These are phyloP conservation scores for Lynx canadensis DNA, from an alignment of 2,113 vertebrate genomes.

Conservation along the genomic window DNA sequence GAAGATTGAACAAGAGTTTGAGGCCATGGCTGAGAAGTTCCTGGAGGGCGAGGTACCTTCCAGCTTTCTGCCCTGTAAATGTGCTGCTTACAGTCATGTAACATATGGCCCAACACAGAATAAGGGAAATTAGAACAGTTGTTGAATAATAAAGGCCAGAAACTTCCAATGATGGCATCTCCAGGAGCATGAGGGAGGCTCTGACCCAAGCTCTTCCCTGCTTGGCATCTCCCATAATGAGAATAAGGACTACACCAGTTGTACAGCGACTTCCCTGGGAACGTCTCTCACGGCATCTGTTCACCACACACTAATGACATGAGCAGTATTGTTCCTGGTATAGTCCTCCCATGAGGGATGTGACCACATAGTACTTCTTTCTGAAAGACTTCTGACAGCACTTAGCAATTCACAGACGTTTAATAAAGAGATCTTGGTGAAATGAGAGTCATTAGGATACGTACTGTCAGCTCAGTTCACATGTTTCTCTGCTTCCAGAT, in stretches of 20 bases:
- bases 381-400: constrained; percentile 30
- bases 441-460: constrained; percentile 19
- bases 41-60: too few relatives aligned
- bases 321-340: background rate
- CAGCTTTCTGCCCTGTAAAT: background rate
- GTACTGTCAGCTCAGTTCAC: background rate
- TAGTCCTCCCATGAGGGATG: background rate
- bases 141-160: background rate
- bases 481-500: background rate
- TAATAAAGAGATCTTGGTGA: constrained; percentile 45
- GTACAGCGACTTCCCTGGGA: background rate
- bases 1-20: too few relatives aligned
- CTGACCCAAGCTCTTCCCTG: background rate
- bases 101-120: background rate
- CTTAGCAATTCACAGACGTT: background rate
- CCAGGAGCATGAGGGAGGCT: background rate
- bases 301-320: background rate
- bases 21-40: too few relatives aligned
- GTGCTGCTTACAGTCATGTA: background rate
- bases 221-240: constrained; percentile 31
- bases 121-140: constrained; percentile 8
- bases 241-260: background rate
- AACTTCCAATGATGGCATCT: background rate
- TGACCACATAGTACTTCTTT: background rate
- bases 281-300: background rate